Conservation (phyloP, 2,113 vertebrate species). For the Epinephelus moara region DNA sequence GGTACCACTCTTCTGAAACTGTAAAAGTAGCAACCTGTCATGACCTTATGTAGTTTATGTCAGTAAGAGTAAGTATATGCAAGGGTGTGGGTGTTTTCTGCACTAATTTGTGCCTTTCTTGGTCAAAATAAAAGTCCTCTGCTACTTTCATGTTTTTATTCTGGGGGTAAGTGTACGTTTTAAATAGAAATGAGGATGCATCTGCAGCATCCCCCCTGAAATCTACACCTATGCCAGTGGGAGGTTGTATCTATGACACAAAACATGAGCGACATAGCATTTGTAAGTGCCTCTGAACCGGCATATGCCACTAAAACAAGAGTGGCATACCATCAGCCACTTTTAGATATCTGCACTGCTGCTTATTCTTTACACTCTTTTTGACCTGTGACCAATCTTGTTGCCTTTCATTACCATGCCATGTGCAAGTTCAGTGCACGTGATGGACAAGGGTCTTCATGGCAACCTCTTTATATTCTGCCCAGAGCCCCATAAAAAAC, state of each 20-base stretch:
- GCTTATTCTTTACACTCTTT: neutral
- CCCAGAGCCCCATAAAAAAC: neutral
- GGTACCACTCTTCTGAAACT: neutral
- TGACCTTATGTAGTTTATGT: neutral
- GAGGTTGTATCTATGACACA: neutral
- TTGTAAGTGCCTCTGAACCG: neutral
- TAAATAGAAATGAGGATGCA: too few species aligned
- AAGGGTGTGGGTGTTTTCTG: too few species aligned
- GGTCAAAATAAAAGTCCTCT: too few species aligned
- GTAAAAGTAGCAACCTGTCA: neutral
- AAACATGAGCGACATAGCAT: neutral
- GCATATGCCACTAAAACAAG: too few species aligned
- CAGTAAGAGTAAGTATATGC: neutral
- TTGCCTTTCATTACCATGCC: neutral
- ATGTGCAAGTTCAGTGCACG: neutral
- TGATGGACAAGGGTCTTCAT: neutral
- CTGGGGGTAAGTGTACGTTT: too few species aligned
- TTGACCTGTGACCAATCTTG: neutral
- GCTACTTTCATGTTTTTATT: too few species aligned
- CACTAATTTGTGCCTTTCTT: too few species aligned
- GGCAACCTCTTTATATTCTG: neutral
- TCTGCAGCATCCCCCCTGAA: too few species aligned
- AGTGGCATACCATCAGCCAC: neutral
- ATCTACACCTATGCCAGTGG: neutral
- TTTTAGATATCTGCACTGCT: neutral